Evolutionary conservation across 53 echinoderm and acorn worm species (phyloP).

Genomic region (Temnopleurus reevesii): DNA sequence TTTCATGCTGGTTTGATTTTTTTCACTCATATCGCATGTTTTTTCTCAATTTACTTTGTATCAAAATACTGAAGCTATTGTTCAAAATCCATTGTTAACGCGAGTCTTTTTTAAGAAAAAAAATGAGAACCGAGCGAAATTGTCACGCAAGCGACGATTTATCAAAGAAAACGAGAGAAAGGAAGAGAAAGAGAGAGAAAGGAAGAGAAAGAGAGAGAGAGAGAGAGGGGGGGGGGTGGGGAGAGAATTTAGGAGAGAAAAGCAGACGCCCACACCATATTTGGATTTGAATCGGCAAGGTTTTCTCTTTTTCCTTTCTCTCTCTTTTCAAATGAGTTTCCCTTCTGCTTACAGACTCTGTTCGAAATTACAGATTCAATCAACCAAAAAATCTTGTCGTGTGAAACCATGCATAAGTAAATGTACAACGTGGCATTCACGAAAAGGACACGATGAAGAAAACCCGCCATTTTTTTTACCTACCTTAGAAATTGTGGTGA

Average conservation of each 20-base stretch:
- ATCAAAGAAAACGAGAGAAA: neutral
- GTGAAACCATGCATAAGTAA: neutral
- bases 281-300: neutral
- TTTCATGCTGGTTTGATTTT: too few species aligned
- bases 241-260: neutral
- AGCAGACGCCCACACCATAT: neutral
- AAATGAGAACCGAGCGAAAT: too few species aligned
- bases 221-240: neutral
- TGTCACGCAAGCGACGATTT: too few species aligned
- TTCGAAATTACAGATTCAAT: neutral
- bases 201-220: neutral
- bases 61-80: too few species aligned
- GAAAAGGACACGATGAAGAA: too few species aligned
- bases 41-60: too few species aligned
- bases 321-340: neutral
- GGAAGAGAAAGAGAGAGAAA: neutral
- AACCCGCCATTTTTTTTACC: too few species aligned
- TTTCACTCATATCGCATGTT: too few species aligned
- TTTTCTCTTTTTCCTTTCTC: neutral
- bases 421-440: slow-evolving; percentile 3
- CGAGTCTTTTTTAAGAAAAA: too few species aligned
- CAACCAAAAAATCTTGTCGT: neutral
- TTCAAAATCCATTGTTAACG: too few species aligned
- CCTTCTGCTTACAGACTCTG: neutral
- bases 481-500: too few species aligned